Base-by-base conservation (phyloP, 1,140 invertebrate genomes). In the Antheraea mylitta region DNA sequence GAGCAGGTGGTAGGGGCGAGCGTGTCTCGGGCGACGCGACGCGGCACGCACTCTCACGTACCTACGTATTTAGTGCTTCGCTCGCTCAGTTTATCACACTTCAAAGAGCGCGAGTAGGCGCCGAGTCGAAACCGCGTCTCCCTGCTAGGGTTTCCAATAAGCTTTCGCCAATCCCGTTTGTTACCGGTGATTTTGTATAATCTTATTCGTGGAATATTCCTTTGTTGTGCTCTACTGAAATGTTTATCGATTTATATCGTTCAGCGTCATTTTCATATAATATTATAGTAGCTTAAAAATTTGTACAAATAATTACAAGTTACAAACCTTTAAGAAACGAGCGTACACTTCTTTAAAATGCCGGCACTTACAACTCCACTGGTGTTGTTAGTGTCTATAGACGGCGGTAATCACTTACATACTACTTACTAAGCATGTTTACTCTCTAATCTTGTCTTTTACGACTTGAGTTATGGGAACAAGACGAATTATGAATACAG, bases 41-140 rank as follows among this genome's bases (percentile, higher is more conserved):
- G 70, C 71, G 72, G 71, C 75, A 80, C 79, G 79, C 79, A 78
- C 76, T 72, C 67, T 70, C 69, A 65, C 68, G 65, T 78, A 69
- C 67, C 68, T 78, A 79, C 78, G 74, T 81, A 76, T 81, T 75
- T 80, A 78, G 75, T 72, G 64, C 68, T 73, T 73, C 45, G 75
- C 75, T 70, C 74, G 73, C 73, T 73, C 81, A 81, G 82, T 87
- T 83, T 83, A 88, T 87, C 84, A 83, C 86, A 83, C 80, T 86
- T 83, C 81, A 83, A 80, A 85, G 85, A 77, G 74, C 80, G 75
- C 73, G 72, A 69, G 74, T 72, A 78, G 74, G 79, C 77, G 75
- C 72, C 78, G 79, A 71, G 68, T 73, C 71, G 73, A 76, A 81
- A 85, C 84, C 84, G 77, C 85, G 77, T 79, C 84, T 80, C 82